Base-by-base conservation (phyloP, 2,797 vertebrate genomes). In the Molossus alvarezi region DNA sequence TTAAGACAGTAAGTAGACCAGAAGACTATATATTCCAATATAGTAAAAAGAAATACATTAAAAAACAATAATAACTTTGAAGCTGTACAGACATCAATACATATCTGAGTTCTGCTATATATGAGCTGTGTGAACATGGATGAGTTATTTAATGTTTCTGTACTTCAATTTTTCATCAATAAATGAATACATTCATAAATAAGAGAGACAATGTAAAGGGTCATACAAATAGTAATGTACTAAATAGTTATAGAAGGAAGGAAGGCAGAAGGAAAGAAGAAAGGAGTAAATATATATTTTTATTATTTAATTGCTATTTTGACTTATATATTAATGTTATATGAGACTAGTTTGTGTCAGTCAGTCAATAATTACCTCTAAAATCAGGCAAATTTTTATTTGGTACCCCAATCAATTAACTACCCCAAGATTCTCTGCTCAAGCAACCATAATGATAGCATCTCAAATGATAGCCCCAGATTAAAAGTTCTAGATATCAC, bases 151-250 rank as follows among this genome's bases (percentile, higher is more conserved):
- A 88, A 37, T 13, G 77, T 58, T 83, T 85, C n/a, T 85, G 10
- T 83, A 81, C 18, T 77, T 92, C 10, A 88, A 75, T 76, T 76
- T 87, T 95, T 94, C 23, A 85, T 92, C 72, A 81, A 82, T 80
- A 90, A 97, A 71, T 83, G 10, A 10, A 1, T 21, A 33, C 18
- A 72, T 79, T 89, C 64, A 94, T 27, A 82, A 85, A 53, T 29
- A 82, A 51, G 21, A 94, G 37, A 88, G 25, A 64, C 17, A 57
- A 53, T 17, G 2, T 51, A 58, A 58, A 51, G 13, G 13, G 71
- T 48, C 75, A 75, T 76, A 72, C 15, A 85, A 72, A 64, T 33
- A 82, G 25, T 21, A 58, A 80, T 62, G 84, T 75, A 23, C 17
- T 71, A 69, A 80, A 33, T 55, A 9, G 9, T 73, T 89, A 58